Evolutionary conservation across 2,888 invertebrate genomes (phyloP), one percentile per base, ranked within the genome.

Genomic region (Agapostemon virescens): DNA sequence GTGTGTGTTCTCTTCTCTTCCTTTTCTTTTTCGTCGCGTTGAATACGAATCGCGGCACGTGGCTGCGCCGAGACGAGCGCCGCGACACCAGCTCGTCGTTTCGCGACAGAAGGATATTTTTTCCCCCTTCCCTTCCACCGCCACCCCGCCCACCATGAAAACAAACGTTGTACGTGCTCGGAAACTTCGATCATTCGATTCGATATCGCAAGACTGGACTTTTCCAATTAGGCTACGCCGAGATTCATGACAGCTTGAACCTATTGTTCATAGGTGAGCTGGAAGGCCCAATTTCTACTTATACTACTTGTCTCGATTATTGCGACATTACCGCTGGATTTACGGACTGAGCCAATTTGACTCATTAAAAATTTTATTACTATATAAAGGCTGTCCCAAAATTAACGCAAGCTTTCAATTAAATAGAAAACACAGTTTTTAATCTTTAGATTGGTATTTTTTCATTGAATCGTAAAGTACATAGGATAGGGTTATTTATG

Each of bases 211-310:
- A 17, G 79, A 36, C 63, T 82, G 85, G 88, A 89, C 86, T 89
- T 89, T 89, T 90, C 87, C 89, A 89, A 90, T 90, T 90, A 89
- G 87, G 82, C 85, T 75, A 70, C 82, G 84, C 84, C 73, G 77
- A 88, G 90, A 90, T 89, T 89, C 89, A 89, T 86, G 84, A 83
- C 63, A n/a, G 20, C 79, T 69, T 70, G 67, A n/a, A 61, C 52
- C 26, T 55, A 26, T 26, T 26, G 26, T 7, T 55, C 26, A 2
- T 55, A 7, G 26, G 26, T 2, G 2, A 55, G 26, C 13, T 26
- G 11, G 3, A n/a, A 3, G 49, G n/a, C 3, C n/a, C n/a, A 45
- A 45, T n/a, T n/a, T n/a, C n/a, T n/a, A n/a, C n/a, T n/a, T n/a
- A n/a, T n/a, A n/a, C n/a, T n/a, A n/a, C n/a, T n/a, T n/a, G n/a